A percentile compares a stretch with the other conserved stretches of the same genome.
phyloP scores from a whole-genome alignment of 2,888 invertebrate species.

The Caenorhabditis wallacei region DNA sequence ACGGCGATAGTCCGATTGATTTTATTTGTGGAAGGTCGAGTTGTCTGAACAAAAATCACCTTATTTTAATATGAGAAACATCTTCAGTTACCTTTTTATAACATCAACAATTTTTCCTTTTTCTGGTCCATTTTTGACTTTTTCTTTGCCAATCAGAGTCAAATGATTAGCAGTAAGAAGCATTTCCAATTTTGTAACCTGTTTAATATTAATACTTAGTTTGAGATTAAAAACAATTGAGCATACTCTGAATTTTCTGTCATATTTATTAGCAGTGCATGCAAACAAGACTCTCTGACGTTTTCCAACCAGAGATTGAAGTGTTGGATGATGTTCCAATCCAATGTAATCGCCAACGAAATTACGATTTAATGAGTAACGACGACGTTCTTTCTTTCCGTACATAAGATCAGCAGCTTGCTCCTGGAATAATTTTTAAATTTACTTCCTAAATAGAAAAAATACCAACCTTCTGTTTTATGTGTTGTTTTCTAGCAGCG shows the following conservation, averaged over 20 bases:
- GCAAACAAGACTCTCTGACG: constrained; percentile 88
- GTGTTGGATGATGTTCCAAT: constrained; percentile 86
- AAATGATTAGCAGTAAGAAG: constrained; percentile 86
- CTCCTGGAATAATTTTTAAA: constrained; percentile 63
- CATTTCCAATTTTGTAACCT: constrained; percentile 86
- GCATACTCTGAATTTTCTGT: constrained; percentile 87
- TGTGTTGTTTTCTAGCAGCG: constrained; percentile 86
- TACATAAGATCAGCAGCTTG: constrained; percentile 85
- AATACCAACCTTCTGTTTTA: constrained; percentile 85
- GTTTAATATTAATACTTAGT: not conserved
- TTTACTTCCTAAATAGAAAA: not conserved
- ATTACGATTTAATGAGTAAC: constrained; percentile 87
- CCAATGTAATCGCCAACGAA: constrained; percentile 89
- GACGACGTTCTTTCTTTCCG: constrained; percentile 87
- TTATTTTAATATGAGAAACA: constrained; percentile 77
- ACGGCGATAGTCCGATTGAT: constrained; percentile 83
- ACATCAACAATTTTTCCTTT: constrained; percentile 87
- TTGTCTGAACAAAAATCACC: constrained; percentile 72
- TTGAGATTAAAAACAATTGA: not conserved
- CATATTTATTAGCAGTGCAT: constrained; percentile 87
- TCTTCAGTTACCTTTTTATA: constrained; percentile 86
- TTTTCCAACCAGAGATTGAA: constrained; percentile 86
- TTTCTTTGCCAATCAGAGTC: constrained; percentile 87
- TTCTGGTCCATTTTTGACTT: constrained; percentile 87
- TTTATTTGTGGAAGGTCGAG: constrained; percentile 76